Evolutionary conservation across 2,113 vertebrate species (phyloP).

Genomic region (Alexandromys fortis): DNA sequence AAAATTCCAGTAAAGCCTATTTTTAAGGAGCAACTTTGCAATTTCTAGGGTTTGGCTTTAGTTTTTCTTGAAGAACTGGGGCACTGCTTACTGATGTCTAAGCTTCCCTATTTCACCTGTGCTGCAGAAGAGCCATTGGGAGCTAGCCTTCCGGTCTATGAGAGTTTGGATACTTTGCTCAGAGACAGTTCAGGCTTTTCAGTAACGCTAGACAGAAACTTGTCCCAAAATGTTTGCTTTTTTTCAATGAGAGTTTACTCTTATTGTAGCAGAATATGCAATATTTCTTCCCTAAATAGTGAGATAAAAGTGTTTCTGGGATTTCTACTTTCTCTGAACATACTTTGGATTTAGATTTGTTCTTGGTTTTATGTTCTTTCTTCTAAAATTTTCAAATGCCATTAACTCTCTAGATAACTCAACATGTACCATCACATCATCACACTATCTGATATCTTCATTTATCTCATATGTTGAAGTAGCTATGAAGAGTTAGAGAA

Average conservation of each 20-base stretch:
- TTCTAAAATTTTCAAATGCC: neutral
- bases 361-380: neutral
- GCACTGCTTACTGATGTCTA: neutral
- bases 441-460: neutral
- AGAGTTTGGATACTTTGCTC: constrained; percentile 6
- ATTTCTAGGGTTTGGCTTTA: constrained; percentile 18
- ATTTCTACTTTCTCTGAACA: constrained; percentile 37
- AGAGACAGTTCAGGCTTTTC: constrained; percentile 15
- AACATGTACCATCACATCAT: neutral
- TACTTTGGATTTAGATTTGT: constrained; percentile 50
- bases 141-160: neutral
- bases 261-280: constrained; percentile 51
- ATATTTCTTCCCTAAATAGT: constrained; percentile 42
- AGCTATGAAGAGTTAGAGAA: neutral
- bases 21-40: neutral
- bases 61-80: constrained; percentile 1
- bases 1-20: neutral
- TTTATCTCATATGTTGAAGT: neutral
- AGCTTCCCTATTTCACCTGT: neutral
- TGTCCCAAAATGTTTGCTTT: neutral
- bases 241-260: constrained; percentile 48
- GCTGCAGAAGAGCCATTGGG: neutral
- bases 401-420: neutral
- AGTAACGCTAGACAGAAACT: constrained; percentile 5
- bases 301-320: constrained; percentile 57